Evolutionary conservation across 2,888 invertebrate genomes (phyloP).

Genomic region (Oxytorus armatus): DNA sequence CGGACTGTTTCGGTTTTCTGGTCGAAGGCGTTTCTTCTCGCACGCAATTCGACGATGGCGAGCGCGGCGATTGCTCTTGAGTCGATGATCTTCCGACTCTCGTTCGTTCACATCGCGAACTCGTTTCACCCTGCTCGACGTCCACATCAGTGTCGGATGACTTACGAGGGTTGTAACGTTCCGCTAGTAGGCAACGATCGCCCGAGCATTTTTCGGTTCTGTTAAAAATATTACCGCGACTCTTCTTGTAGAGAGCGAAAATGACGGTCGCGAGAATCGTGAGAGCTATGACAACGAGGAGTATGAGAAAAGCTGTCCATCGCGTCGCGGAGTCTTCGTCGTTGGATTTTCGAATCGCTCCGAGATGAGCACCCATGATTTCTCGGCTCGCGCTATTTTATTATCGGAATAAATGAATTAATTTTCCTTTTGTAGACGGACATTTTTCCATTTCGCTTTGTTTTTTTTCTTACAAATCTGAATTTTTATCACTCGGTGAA

Average conservation of each 20-base stretch:
- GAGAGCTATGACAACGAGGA: conserved; percentile 62
- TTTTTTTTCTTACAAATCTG: conserved; percentile 22
- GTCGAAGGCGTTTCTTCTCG: neutral
- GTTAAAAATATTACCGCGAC: conserved; percentile 35
- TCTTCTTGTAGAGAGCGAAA: conserved; percentile 65
- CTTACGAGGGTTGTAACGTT: conserved; percentile 30
- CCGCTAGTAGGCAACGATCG: conserved; percentile 52
- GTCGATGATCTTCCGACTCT: neutral
- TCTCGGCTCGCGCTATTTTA: conserved; percentile 1
- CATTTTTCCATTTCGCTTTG: neutral
- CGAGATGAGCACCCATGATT: neutral
- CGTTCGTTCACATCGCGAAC: conserved; percentile 18
- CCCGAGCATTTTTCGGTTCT: conserved; percentile 30
- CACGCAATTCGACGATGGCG: conserved; percentile 3
- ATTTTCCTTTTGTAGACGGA: neutral
- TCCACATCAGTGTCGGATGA: conserved; percentile 37
- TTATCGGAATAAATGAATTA: too few relatives aligned
- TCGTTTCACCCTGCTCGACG: conserved; percentile 24
- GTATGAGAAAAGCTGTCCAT: conserved; percentile 67
- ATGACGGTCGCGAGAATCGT: conserved; percentile 61
- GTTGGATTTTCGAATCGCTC: neutral
- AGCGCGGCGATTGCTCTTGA: conserved; percentile 4
- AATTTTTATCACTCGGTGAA: conserved; percentile 9
- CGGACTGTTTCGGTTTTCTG: conserved; percentile 3
- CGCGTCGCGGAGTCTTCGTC: conserved; percentile 49